Conservation (phyloP, 2,113 vertebrate genomes). For the Tricholaema leucomelas region DNA sequence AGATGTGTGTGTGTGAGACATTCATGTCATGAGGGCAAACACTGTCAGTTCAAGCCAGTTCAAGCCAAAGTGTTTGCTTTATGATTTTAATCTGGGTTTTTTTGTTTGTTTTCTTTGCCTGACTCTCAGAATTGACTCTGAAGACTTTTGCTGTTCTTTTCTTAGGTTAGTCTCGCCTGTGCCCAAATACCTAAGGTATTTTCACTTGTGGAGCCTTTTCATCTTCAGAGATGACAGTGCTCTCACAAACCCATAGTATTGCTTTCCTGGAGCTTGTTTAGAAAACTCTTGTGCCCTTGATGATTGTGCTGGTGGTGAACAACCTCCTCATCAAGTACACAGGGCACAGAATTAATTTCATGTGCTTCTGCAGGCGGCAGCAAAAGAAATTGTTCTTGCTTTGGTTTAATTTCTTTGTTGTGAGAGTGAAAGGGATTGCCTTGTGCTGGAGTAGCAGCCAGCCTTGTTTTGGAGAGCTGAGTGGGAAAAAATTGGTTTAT, state of each 20-base stretch:
- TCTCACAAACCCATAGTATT: not conserved
- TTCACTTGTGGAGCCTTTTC: not conserved
- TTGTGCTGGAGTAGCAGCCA: not conserved
- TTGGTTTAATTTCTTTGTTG: not conserved
- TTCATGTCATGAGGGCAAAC: not conserved
- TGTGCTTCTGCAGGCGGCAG: not conserved
- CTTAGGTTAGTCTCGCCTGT: not conserved
- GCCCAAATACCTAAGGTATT: not conserved
- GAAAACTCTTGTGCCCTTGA: not conserved
- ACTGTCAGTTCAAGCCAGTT: not conserved
- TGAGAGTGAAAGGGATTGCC: not conserved
- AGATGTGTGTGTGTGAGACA: not conserved
- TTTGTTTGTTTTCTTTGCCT: not conserved
- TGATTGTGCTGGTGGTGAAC: not conserved
- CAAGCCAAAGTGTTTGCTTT: not conserved
- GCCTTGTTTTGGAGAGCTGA: not conserved
- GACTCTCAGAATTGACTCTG: not conserved
- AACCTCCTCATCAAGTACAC: not conserved
- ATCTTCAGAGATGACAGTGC: not conserved
- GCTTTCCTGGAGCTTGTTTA: not conserved
- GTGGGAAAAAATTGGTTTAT: fast-evolving
- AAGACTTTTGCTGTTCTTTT: not conserved
- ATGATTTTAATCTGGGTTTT: not conserved
- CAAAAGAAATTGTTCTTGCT: not conserved
- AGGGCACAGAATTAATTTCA: not conserved